Evolutionary conservation across 2,888 invertebrate species (phyloP).

Genomic region (Bimastos eiseni): DNA sequence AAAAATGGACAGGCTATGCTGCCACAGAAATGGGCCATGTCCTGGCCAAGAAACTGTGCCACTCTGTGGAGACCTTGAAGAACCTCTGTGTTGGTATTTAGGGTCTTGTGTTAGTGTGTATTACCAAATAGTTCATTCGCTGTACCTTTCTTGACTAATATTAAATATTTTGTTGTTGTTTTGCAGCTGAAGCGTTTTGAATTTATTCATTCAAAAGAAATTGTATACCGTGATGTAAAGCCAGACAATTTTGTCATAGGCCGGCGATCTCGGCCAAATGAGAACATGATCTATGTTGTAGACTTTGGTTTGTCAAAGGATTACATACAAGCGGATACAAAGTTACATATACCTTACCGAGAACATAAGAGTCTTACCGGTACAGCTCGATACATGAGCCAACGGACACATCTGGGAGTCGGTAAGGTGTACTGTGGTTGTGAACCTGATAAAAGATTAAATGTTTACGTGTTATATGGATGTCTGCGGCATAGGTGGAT

Average conservation of each 20-base stretch:
- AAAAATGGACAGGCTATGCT: too few relatives aligned
- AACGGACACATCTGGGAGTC: constrained; percentile 92
- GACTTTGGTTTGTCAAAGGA: constrained; percentile 99
- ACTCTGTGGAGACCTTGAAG: background rate
- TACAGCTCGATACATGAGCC: constrained; percentile 73
- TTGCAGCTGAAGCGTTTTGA: constrained; percentile 94
- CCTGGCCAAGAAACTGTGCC: background rate
- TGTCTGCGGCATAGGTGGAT: too few relatives aligned
- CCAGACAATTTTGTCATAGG: constrained; percentile 99
- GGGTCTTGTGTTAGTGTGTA: background rate
- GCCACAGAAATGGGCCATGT: background rate
- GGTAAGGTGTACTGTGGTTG: constrained; percentile 66
- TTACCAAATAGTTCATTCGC: background rate
- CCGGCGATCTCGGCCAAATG: constrained; percentile 91
- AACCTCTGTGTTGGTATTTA: background rate
- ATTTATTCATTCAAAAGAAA: constrained; percentile 97
- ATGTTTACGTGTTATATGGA: background rate
- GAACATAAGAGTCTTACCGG: constrained; percentile 99
- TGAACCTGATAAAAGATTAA: background rate
- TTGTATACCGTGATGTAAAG: constrained; percentile 98
- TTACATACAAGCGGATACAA: constrained; percentile 96
- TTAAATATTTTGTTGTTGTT: background rate
- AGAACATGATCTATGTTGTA: constrained; percentile 99
- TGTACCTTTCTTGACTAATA: background rate
- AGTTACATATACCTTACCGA: constrained; percentile 97